Evolutionary conservation across 2,113 vertebrate genomes (phyloP).

Genomic region (Himantopus leucocephalus): DNA sequence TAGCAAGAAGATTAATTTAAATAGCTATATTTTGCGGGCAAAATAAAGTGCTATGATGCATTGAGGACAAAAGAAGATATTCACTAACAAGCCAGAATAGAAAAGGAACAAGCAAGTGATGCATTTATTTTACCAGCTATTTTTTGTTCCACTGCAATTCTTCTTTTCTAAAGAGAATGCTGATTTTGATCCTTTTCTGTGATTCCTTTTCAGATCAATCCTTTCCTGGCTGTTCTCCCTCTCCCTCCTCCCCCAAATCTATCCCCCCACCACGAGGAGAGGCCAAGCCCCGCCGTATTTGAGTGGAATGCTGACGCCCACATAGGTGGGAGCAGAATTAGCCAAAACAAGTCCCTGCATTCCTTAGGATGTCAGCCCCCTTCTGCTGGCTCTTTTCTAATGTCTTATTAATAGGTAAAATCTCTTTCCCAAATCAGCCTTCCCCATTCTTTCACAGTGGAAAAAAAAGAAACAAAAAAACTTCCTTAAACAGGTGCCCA

Average conservation of each 20-base stretch:
- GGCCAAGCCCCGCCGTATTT: background rate
- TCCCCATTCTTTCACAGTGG: background rate
- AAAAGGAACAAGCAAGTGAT: background rate
- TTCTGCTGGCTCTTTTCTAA: background rate
- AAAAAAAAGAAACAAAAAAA: background rate
- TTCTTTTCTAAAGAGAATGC: background rate
- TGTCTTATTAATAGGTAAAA: slow-evolving; percentile 20
- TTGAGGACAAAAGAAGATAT: background rate
- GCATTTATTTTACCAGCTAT: background rate
- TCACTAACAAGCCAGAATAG: background rate
- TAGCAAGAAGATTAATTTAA: background rate
- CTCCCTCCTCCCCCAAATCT: background rate
- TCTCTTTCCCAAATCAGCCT: background rate
- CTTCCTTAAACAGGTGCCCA: slow-evolving; percentile 23
- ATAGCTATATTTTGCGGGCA: background rate
- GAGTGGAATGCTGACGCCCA: slow-evolving; percentile 37
- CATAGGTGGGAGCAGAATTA: slow-evolving; percentile 34
- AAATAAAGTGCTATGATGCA: background rate
- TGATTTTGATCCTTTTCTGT: background rate
- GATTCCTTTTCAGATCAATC: background rate
- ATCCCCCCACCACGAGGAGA: background rate
- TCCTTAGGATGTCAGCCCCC: slow-evolving; percentile 19
- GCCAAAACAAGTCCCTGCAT: slow-evolving; percentile 54
- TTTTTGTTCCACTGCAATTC: background rate
- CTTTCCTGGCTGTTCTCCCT: background rate